Percentiles rank a stretch among this genome's conserved stretches.
Conservation (phyloP, 2,888 invertebrate genomes). For the Brassicogethes aeneus region DNA sequence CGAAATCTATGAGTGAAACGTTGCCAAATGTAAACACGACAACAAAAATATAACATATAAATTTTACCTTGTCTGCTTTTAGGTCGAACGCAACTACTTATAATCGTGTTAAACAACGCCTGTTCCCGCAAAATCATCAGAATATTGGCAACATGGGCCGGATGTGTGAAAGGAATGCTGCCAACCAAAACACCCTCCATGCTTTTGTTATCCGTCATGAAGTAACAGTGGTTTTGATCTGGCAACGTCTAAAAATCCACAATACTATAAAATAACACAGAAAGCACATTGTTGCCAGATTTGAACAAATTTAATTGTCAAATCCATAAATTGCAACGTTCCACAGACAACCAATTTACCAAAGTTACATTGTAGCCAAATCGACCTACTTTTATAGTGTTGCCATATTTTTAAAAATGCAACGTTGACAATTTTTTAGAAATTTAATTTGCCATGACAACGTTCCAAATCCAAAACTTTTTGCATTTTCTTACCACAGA, state of each 20-base stretch:
- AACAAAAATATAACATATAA: constrained; percentile 1
- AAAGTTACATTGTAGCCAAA: too few relatives aligned
- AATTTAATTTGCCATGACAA: too few relatives aligned
- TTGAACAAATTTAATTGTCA: constrained; percentile 5
- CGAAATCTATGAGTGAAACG: constrained; percentile 49
- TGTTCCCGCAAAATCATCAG: constrained; percentile 79
- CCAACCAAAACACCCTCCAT: constrained; percentile 68
- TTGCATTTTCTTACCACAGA: too few relatives aligned
- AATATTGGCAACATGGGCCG: constrained; percentile 83
- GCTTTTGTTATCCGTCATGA: constrained; percentile 73
- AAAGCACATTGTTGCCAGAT: constrained; percentile 4
- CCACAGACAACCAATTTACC: constrained; percentile 2
- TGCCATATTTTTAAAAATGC: too few relatives aligned
- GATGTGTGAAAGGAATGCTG: constrained; percentile 88
- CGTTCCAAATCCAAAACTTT: too few relatives aligned
- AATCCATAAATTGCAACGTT: too few relatives aligned
- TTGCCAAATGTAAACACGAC: constrained; percentile 2
- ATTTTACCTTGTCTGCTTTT: constrained; percentile 65
- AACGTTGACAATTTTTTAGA: too few relatives aligned
- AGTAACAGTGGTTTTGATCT: constrained; percentile 91
- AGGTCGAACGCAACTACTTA: constrained; percentile 81
- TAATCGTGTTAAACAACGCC: constrained; percentile 81
- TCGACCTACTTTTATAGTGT: too few relatives aligned
- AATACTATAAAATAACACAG: background rate
- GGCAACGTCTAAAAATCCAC: constrained; percentile 64